A percentile compares a stretch with the other conserved stretches of the same genome.
Conservation (phyloP, 2,797 vertebrate genomes). For the Propithecus perrieri region DNA sequence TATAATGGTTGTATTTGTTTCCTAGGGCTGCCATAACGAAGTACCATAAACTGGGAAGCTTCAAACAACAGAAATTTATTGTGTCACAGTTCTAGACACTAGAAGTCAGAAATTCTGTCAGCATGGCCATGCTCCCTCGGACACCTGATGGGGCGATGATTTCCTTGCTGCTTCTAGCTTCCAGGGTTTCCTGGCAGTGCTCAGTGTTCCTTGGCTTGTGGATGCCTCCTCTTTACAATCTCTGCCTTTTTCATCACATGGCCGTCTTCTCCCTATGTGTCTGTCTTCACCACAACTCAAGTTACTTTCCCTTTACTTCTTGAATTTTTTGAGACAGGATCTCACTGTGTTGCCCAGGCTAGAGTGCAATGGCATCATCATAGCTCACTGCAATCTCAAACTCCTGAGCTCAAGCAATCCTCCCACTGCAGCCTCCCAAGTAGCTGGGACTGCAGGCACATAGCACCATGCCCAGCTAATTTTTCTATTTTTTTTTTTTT, state of each 20-base stretch:
- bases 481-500: background rate
- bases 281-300: background rate
- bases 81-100: background rate
- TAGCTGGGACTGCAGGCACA: background rate
- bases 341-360: background rate
- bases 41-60: background rate
- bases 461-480: background rate
- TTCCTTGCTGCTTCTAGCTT: background rate
- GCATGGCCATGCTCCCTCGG: background rate
- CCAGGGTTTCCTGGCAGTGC: background rate
- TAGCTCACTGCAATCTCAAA: background rate
- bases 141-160: background rate
- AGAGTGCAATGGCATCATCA: background rate
- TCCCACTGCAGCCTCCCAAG: background rate
- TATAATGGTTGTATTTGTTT: background rate
- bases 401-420: background rate
- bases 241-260: background rate
- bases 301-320: background rate
- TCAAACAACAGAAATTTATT: background rate
- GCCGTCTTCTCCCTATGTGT: background rate
- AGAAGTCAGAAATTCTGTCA: background rate
- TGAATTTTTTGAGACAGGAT: background rate
- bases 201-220: background rate
- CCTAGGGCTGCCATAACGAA: background rate
- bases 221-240: background rate